Evolutionary conservation across 2,797 vertebrate species (phyloP), one percentile per base, ranked within the genome.

Genomic region (Melanotaenia boesemani): DNA sequence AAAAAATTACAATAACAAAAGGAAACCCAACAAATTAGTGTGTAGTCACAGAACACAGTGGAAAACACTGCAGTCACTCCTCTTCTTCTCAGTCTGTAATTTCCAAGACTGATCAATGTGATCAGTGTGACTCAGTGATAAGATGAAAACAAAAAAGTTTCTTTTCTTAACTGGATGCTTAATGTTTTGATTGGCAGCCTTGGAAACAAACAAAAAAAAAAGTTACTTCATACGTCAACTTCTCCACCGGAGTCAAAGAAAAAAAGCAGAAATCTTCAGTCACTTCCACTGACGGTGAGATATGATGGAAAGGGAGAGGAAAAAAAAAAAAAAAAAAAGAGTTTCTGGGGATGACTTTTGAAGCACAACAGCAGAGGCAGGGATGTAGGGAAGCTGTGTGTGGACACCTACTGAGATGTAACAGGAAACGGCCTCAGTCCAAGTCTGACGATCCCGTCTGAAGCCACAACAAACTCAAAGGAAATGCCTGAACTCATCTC

Each of bases 61-160:
- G 96, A 79, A 96, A 97, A 96, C 97, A 97, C 96, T 96, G 97
- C 95, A 95, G 94, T 95, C 95, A 89, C 92, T 94, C 94, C 90
- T 52, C 39, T 63, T 39, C 74, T 71, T 80, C 70, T 83, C 81
- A 96, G 95, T 96, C 95, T 95, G 93, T 95, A 64, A 94, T 88
- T 91, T 95, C 95, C 95, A 91, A 88, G 93, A 96, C 98, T 96
- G 98, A 99, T 99, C 98, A 99, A 99, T 99, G 98, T 99, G 97
- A 99, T 98, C 97, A 97, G 97, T 87, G 95, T 93, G 93, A 95
- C 95, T 93, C 93, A 96, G 96, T 96, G 96, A 95, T 92, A n/a
- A 74, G 79, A 88, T 91, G 71, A 77, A 87, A 86, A 55, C 61
- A 50, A 80, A 76, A 34, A 58, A 32, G 30, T 94, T 94, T 95